Base-by-base conservation (phyloP, 2,888 invertebrate genomes). In the Phortica okadai region DNA sequence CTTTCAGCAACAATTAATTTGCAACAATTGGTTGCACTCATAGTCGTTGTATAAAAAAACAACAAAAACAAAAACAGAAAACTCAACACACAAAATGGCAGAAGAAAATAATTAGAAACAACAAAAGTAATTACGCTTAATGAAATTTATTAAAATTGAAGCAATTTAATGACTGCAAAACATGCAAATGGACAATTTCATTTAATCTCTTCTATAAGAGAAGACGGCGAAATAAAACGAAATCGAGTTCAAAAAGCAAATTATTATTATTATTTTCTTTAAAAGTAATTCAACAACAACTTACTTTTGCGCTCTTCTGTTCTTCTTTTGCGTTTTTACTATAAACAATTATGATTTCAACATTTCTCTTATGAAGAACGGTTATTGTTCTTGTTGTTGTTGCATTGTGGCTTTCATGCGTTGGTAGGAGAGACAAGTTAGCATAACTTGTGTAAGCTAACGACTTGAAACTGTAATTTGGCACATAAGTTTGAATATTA, bases 131-230 rank as follows among this genome's bases (percentile, higher is more conserved):
- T 70, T 70, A 54, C 11, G 44, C 44, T 70, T 70, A 70, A 54
- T 70, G 70, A 50, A 50, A 70, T 45, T 69, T 45, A 50, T 16
- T 41, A 21, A 69, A 50, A 69, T 2, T 50, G 1, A 54, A n/a
- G 16, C 8, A 33, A 33, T 42, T 44, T 74, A 74, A 74, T 44
- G 54, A 58, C 56, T 16, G 14, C 6, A 5, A 41, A 42, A 58
- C 74, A 74, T 67, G 74, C 74, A 67, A 74, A 74, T 74, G 50
- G 50, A 50, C 14, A 69, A 6, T 50, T 74, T 74, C 58, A 70
- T 70, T 54, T 70, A 21, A 62, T 62, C 16, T 16, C 16, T 70
- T 70, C n/a, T 59, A 5, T 7, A 42, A 14, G 41, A 54, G n/a
- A 58, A 56, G 58, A 16, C 4, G 11, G 72, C 72, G 62, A 74